Evolutionary conservation across 2,113 vertebrate species (phyloP).

Genomic region (Phoenicopterus ruber): DNA sequence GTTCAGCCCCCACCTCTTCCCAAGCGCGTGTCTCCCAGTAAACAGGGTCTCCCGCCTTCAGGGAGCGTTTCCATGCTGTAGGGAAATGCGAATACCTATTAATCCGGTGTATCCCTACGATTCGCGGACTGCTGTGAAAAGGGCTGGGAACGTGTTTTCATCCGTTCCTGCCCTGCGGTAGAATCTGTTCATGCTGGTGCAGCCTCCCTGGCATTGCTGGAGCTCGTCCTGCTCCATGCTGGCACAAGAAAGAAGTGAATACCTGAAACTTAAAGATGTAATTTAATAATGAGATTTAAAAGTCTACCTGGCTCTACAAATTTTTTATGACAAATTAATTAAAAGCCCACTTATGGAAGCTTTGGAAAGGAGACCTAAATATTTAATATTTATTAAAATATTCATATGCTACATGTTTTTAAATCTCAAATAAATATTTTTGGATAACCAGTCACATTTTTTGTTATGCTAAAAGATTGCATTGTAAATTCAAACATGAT

Average conservation of each 20-base stretch:
- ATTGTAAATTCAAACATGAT: conserved; percentile 13
- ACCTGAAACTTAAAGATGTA: not conserved
- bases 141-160: rapidly evolving
- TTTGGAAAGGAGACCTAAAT: conserved; percentile 27
- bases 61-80: rapidly evolving
- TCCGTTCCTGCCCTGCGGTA: not conserved
- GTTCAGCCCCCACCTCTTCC: not conserved
- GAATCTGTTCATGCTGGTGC: not conserved
- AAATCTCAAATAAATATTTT: conserved; percentile 51
- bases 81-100: not conserved
- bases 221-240: not conserved
- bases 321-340: conserved; percentile 61
- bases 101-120: rapidly evolving
- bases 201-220: not conserved
- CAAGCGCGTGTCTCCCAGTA: rapidly evolving
- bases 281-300: not conserved
- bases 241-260: not conserved
- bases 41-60: not conserved
- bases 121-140: not conserved
- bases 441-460: conserved; percentile 20
- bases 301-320: conserved; percentile 33
- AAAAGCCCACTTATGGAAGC: conserved; percentile 22
- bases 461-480: conserved; percentile 32
- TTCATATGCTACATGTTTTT: conserved; percentile 42
- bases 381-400: conserved; percentile 57